These are phyloP conservation scores for Drosophila funebris DNA, from an alignment of 1,140 invertebrate species.

Conservation along the genomic window DNA sequence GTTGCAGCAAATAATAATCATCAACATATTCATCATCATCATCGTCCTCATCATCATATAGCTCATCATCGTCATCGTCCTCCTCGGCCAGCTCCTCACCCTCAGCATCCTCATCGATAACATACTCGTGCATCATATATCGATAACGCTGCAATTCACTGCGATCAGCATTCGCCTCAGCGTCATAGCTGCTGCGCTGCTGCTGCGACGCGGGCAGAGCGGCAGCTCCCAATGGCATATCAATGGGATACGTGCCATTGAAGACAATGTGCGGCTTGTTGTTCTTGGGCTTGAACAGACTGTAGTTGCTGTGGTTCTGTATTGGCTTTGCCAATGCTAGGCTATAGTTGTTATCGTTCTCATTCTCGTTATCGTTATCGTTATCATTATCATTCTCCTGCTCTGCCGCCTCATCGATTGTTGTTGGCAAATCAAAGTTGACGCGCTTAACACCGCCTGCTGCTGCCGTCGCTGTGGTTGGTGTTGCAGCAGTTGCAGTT, in stretches of 20 bases:
- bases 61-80: slow-evolving; percentile 53
- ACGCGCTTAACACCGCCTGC: slow-evolving; percentile 62
- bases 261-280: slow-evolving; percentile 85
- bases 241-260: slow-evolving; percentile 92
- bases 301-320: slow-evolving; percentile 7
- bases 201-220: not conserved
- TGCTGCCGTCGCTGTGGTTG: not conserved
- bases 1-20: slow-evolving; percentile 32
- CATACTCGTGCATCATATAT: slow-evolving; percentile 68
- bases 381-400: slow-evolving; percentile 49
- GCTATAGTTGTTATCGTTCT: slow-evolving; percentile 3
- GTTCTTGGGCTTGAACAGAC: slow-evolving; percentile 9
- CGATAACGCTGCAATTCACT: slow-evolving; percentile 68
- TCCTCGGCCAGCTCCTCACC: slow-evolving; percentile 63
- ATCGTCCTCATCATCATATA: slow-evolving; percentile 49
- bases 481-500: not conserved
- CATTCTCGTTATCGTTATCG: slow-evolving; percentile 11
- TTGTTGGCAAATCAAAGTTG: slow-evolving; percentile 71
- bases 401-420: slow-evolving; percentile 58
- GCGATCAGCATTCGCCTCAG: slow-evolving; percentile 74
- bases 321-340: slow-evolving; percentile 34
- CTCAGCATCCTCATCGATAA: slow-evolving; percentile 68
- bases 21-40: slow-evolving; percentile 49
- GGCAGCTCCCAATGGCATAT: slow-evolving; percentile 85
- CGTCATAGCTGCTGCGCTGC: slow-evolving; percentile 59